Conservation (phyloP, 2,797 vertebrate species). For the Rhyacichthys aspro region DNA sequence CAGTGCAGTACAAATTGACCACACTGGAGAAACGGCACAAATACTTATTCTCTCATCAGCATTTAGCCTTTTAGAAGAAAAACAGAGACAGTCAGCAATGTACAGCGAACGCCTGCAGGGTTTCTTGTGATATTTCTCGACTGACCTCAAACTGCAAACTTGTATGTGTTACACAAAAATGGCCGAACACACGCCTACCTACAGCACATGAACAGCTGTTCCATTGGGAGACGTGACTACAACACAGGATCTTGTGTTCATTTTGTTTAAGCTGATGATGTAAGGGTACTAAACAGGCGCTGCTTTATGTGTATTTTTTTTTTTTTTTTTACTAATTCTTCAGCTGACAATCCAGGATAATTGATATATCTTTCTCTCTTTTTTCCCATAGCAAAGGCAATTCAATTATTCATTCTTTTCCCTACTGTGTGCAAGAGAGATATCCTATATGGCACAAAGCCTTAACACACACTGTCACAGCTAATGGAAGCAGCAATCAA, state of each 20-base stretch:
- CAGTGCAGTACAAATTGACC: constrained; percentile 52
- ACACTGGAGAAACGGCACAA: constrained; percentile 26
- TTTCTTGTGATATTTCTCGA: constrained; percentile 23
- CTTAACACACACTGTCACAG: constrained; percentile 65
- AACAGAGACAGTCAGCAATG: constrained; percentile 31
- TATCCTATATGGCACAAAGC: constrained; percentile 43
- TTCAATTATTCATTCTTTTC: constrained; percentile 60
- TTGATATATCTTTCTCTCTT: constrained; percentile 49
- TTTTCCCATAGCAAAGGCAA: constrained; percentile 26
- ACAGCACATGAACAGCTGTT: constrained; percentile 41
- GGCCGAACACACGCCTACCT: constrained; percentile 26
- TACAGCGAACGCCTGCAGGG: constrained; percentile 39
- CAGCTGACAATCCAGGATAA: constrained; percentile 46
- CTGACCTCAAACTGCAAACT: constrained; percentile 37
- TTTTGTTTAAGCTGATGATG: constrained; percentile 42
- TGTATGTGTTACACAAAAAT: constrained; percentile 9
- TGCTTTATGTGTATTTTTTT: not conserved
- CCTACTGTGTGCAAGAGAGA: constrained; percentile 21
- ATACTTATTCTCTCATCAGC: constrained; percentile 14
- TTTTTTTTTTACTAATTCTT: constrained; percentile 2
- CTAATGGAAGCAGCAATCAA: constrained; percentile 70
- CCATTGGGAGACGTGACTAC: constrained; percentile 14
- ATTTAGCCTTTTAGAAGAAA: constrained; percentile 19
- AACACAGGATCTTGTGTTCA: constrained; percentile 18
- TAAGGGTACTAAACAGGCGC: constrained; percentile 35